Evolutionary conservation across 2,797 vertebrate genomes (phyloP).

Genomic region (Moxostoma hubbsi): DNA sequence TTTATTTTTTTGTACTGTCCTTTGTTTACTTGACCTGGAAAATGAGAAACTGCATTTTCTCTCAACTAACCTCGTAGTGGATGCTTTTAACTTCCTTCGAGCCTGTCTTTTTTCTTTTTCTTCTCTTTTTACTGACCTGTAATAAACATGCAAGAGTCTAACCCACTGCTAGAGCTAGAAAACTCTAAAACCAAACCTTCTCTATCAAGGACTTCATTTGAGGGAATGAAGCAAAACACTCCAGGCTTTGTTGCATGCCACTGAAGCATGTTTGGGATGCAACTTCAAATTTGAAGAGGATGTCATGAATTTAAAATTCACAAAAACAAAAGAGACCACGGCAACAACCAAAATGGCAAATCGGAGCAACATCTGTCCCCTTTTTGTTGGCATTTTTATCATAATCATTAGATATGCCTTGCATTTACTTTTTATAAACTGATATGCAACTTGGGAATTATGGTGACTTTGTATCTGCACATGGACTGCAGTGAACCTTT

Average conservation of each 20-base stretch:
- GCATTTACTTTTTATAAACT: conserved; percentile 75
- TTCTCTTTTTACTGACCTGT: conserved; percentile 73
- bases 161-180: conserved; percentile 79
- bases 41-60: conserved; percentile 88
- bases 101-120: conserved; percentile 61
- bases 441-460: conserved; percentile 81
- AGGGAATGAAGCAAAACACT: conserved; percentile 70
- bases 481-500: not conserved
- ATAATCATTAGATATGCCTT: conserved; percentile 78
- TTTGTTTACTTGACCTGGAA: conserved; percentile 67
- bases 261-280: conserved; percentile 81
- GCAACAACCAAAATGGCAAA: conserved; percentile 52
- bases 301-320: conserved; percentile 27
- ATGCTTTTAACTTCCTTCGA: conserved; percentile 71
- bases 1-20: conserved; percentile 70
- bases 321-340: conserved; percentile 59
- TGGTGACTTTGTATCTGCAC: conserved; percentile 25
- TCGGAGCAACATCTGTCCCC: conserved; percentile 69
- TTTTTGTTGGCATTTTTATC: conserved; percentile 72
- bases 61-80: conserved; percentile 74
- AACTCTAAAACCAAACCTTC: conserved; percentile 69
- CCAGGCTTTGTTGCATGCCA: conserved; percentile 80
- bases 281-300: conserved; percentile 75
- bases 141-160: conserved; percentile 79
- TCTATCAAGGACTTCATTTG: conserved; percentile 72